Base-by-base conservation (phyloP, 2,797 vertebrate species). In the Amphiprion clarkii region DNA sequence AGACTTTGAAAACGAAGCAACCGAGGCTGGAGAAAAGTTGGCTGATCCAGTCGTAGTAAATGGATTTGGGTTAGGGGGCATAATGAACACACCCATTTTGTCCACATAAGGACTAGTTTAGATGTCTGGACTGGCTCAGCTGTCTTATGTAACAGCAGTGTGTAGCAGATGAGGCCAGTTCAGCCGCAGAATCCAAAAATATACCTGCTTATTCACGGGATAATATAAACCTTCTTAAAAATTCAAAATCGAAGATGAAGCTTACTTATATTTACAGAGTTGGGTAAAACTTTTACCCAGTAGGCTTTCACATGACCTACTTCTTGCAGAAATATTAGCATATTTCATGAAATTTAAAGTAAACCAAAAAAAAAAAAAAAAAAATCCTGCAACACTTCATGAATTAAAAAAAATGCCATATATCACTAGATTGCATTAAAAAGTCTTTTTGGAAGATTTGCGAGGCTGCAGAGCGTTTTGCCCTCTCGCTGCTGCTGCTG, bases 111-210 rank as follows among this genome's bases (percentile, higher is more conserved):
- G 84, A 79, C 89, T 62, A 63, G 82, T 87, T 68, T 84, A 46
- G 79, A 83, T 79, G 73, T 88, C 79, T 88, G 88, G 82, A 82
- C 68, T 48, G 78, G 79, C 81, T 89, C 79, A 70, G 63, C 78
- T 75, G 73, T 87, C 87, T 90, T 89, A 90, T 82, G 85, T 89
- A 93, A 93, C 75, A 87, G 67, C 62, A 73, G 70, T 56, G 73
- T 79, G 80, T 76, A 83, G 88, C 84, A 75, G 70, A 91, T 76
- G 77, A 89, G 85, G 78, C 87, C 85, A 87, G 78, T 76, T 74
- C 55, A 73, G 85, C 87, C 89, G 80, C 88, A 89, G 81, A 73
- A 76, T 84, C 88, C 87, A 53, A 89, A 92, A 86, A 89, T 91
- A 90, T 71, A 76, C 13, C 49, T 54, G 82, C 70, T 68, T 60